Evolutionary conservation across 2,113 vertebrate species (phyloP), one percentile per base, ranked within the genome.

Genomic region (Mesitornis unicolor): DNA sequence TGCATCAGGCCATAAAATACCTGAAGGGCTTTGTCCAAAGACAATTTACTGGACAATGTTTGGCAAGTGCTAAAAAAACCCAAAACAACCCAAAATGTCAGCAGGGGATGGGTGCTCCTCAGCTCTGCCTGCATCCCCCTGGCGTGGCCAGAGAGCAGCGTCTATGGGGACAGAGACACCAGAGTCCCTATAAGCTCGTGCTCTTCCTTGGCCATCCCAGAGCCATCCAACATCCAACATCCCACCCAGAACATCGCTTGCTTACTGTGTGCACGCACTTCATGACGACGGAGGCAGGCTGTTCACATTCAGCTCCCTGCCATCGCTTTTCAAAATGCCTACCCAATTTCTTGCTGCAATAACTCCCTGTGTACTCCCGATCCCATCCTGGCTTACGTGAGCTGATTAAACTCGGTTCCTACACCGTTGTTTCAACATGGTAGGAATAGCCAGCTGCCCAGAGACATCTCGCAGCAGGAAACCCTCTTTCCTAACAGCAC

Each of bases 391-490:
- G 29, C 65, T 84, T 75, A 47, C 4, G 0, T 6, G 79, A 92
- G 64, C 84, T 40, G 73, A 92, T 68, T 69, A 21, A 74, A 89
- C 51, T 47, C 81, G 51, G 77, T 13, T 78, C 93, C 74, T 24
- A 71, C 77, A 82, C 93, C 90, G 91, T 50, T 78, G 91, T 61
- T 95, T 93, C 87, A 93, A 77, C 29, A 16, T 0, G 13, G 54
- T 51, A 81, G 91, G 89, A 87, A 75, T 0, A 1, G 65, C 64
- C 81, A 59, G 84, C 81, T 71, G 65, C 92, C 82, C 93, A 68
- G 90, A 93, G 87, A 84, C 53, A 91, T 71, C 93, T 82, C 93
- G n/a, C 81, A 87, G 87, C 77, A 5, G 53, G 84, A 95, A 75
- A 42, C 65, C 53, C 74, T 79, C 73, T 84, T 89, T 94, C 74